Base-by-base conservation (phyloP, 1,140 invertebrate genomes). In the Drosophila rhopaloa region DNA sequence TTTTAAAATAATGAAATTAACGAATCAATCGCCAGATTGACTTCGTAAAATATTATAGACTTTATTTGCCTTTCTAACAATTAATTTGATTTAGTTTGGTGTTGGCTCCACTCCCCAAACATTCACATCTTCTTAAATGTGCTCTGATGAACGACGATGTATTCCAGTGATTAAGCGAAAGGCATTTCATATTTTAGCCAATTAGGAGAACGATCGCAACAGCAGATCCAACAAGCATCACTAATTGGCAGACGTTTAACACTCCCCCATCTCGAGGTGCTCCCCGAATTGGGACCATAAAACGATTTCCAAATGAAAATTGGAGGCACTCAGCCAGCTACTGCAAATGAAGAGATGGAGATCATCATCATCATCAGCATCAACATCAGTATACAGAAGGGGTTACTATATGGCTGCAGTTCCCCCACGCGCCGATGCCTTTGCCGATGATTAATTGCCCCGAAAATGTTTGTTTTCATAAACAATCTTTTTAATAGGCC, bases 391-490 rank as follows among this genome's bases (percentile, higher is more conserved):
- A 62, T 24, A 35, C 46, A 24, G 54, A 62, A 58, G 76, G 53
- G 63, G 54, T 68, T 55, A 63, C 13, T 14, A n/a, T 16, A 55
- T 24, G 48, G 62, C 48, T 56, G 72, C 24, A 51, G 41, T 77
- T 73, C 84, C 79, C 83, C 80, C 84, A 84, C 84, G 80, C 76
- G 67, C 46, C 75, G 3, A 60, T 29, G 35, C 29, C 61, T 43
- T 53, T 78, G 73, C 61, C 74, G 81, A 89, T 89, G 85, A 89
- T 89, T 85, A 89, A 89, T 89, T 67, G 85, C 54, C 61, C 51
- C 76, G 75, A 65, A 90, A 89, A 89, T 85, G 85, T 90, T 85
- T 90, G 81, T 90, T 89, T 89, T 89, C 85, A 89, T 89, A 89
- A 89, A 89, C 85, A 89, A 89, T 90, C 85, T 89, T 89, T 89